phyloP scores from a whole-genome alignment of 1,140 invertebrate genomes.

The Lasioglossum albipes region DNA sequence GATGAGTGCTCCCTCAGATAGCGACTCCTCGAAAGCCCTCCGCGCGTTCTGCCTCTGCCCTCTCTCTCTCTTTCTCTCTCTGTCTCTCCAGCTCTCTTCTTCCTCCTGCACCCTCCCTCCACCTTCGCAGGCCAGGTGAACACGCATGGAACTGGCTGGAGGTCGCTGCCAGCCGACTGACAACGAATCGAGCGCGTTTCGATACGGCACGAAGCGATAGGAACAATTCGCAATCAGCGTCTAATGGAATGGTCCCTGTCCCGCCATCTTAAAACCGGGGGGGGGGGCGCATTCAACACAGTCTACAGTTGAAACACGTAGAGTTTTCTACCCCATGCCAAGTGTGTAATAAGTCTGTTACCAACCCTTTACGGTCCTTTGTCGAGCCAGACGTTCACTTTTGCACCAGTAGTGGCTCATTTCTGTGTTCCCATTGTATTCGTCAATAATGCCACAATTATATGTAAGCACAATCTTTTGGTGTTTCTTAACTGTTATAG shows the following conservation, averaged over 20 bases:
- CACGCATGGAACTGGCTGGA: conserved; percentile 27
- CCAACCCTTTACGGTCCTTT: too few species aligned
- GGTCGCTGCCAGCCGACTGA: conserved; percentile 23
- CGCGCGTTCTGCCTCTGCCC: neutral
- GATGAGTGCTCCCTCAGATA: conserved; percentile 57
- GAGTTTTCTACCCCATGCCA: too few species aligned
- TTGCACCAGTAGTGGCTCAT: too few species aligned
- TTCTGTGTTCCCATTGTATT: too few species aligned
- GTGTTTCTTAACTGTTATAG: too few species aligned
- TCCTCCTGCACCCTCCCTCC: neutral
- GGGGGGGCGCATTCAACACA: too few species aligned
- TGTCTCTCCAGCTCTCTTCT: neutral
- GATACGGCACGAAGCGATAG: conserved; percentile 14
- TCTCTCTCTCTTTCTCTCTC: neutral
- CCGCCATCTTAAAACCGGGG: neutral
- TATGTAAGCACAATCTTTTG: too few species aligned
- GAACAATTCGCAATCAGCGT: conserved; percentile 25
- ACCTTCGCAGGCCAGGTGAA: neutral
- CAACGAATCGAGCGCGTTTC: conserved; percentile 43
- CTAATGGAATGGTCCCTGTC: conserved; percentile 7
- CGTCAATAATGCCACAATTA: too few species aligned
- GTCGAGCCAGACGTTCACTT: too few species aligned
- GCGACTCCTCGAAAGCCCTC: conserved; percentile 23
- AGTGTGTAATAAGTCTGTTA: too few species aligned
- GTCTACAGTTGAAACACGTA: too few species aligned